Evolutionary conservation across 2,797 vertebrate genomes (phyloP), one percentile per base, ranked within the genome.

Genomic region (Cyclopterus lumpus): DNA sequence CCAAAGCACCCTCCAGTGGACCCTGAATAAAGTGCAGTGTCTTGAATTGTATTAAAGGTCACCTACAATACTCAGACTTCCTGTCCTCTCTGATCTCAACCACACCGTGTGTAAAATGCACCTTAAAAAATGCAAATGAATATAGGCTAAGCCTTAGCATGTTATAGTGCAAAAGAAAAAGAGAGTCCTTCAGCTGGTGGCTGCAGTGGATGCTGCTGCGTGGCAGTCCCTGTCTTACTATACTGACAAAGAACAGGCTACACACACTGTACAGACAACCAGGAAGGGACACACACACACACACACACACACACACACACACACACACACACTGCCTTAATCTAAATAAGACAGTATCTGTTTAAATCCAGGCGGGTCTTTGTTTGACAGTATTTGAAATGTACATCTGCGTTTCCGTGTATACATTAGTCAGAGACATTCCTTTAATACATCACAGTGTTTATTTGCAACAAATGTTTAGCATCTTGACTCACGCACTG

Each of bases 1-100:
- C 58, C 53, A 57, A 59, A 68, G 63, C 54, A 58, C 72, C 74
- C 73, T 70, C 66, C 51, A 72, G 67, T 79, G 67, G 70, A 59
- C 16, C 48, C 60, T 63, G 32, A 14, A 48, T 61, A 14, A 69
- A 78, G 28, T 72, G 57, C 66, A 74, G 18, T 8, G n/a, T 48
- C 10, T 26, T 18, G 8, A 6, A 48, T 55, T 42, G 16, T 34
- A 8, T 32, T n/a, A 34, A 4, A 11, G 40, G 16, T 26, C 65
- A n/a, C 16, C 44, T 32, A 22, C 24, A 60, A 49, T 36, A 60
- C 5, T 18, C 60, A 54, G 40, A 26, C 26, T 44, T 54, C 1
- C 5, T n/a, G 44, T 58, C 22, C 26, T 61, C 16, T 38, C 20
- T 32, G 12, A 36, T 59, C 8, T 48, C 0, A 40, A 53, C 32